Evolutionary conservation across 2,113 vertebrate species (phyloP).

Genomic region (Melanotaenia duboulayi): DNA sequence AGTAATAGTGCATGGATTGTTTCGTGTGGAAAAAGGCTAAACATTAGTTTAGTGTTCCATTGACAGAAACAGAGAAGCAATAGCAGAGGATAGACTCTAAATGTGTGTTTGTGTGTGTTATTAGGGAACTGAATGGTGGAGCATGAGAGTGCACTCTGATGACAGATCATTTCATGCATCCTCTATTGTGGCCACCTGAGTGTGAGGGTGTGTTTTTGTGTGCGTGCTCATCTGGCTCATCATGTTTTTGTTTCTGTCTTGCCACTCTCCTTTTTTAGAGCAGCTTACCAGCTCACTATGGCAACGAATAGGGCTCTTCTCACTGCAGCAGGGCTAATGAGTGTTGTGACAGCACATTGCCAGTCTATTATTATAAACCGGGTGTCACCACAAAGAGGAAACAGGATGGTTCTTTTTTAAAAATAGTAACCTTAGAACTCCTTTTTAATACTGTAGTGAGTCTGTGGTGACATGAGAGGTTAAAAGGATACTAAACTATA

Average conservation of each 20-base stretch:
- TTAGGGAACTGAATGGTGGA: slow-evolving; percentile 33
- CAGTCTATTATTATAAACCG: slow-evolving; percentile 54
- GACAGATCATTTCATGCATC: slow-evolving; percentile 80
- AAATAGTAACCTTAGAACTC: slow-evolving; percentile 41
- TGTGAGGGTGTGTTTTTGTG: slow-evolving; percentile 38
- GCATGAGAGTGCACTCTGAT: slow-evolving; percentile 75
- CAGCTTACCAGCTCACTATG: slow-evolving; percentile 78
- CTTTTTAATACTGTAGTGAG: neutral
- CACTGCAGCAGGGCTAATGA: slow-evolving; percentile 71
- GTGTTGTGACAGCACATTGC: slow-evolving; percentile 58
- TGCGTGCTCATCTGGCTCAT: slow-evolving; percentile 48
- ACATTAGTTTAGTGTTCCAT: slow-evolving; percentile 59
- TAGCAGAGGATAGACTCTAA: slow-evolving; percentile 17
- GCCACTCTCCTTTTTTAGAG: slow-evolving; percentile 68
- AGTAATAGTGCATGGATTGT: slow-evolving; percentile 50
- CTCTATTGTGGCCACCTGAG: slow-evolving; percentile 67
- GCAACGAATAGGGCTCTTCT: slow-evolving; percentile 76
- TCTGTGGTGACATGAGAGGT: neutral
- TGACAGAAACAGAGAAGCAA: slow-evolving; percentile 31
- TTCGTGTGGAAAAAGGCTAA: slow-evolving; percentile 50
- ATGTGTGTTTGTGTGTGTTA: slow-evolving; percentile 8
- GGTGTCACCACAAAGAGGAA: slow-evolving; percentile 39
- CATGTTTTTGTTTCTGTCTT: slow-evolving; percentile 70
- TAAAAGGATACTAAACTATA: neutral
- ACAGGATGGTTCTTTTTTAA: slow-evolving; percentile 17